Conservation (phyloP, 92 coral and sea anemone genomes). For the Parazoanthus atlanticus region DNA sequence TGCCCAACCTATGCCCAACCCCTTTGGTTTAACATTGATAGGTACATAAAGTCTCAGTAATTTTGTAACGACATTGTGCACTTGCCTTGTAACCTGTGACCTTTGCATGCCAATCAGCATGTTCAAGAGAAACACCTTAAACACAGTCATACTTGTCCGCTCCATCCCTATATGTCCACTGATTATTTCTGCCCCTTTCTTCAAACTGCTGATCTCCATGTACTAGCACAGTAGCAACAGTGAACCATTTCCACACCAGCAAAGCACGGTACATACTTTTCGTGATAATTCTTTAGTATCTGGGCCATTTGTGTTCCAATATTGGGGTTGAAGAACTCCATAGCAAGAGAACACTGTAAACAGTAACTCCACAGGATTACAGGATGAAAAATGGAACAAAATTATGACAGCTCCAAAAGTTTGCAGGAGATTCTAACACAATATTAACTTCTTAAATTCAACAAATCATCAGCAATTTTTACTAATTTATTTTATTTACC, state of each 20-base stretch:
- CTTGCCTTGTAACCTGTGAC: background rate
- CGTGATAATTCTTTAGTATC: constrained; percentile 6
- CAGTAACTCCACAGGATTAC: no score
- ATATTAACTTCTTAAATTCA: no score
- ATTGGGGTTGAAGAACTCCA: constrained; percentile 42
- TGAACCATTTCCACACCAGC: background rate
- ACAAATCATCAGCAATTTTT: no score
- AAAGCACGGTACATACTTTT: background rate
- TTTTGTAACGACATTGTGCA: no score
- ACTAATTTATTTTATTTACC: no score
- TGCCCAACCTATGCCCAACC: no score
- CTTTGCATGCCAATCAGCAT: background rate
- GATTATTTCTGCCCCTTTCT: background rate
- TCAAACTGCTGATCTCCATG: background rate
- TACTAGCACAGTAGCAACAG: background rate
- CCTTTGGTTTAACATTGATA: no score
- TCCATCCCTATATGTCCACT: background rate
- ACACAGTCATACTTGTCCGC: background rate
- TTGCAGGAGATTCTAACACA: no score
- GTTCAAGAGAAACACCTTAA: background rate
- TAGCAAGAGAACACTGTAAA: constrained; percentile 31
- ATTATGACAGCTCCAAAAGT: no score
- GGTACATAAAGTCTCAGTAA: no score
- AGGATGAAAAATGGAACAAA: no score
- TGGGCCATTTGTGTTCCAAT: constrained; percentile 45